Evolutionary conservation across 1,140 invertebrate genomes (phyloP).

Genomic region (Drosophila mojavensis): DNA sequence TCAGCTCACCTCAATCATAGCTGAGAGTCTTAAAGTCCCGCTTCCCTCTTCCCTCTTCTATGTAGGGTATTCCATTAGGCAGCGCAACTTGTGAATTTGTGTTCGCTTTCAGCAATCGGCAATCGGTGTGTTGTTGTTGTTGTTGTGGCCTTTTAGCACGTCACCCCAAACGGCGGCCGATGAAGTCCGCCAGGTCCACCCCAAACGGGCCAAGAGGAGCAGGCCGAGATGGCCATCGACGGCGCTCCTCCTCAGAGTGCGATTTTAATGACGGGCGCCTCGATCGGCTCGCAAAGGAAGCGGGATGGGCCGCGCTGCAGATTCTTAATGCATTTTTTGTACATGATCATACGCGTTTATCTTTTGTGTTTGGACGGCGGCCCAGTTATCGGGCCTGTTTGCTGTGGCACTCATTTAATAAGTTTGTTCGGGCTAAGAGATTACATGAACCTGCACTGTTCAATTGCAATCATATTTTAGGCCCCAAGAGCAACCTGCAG

Average conservation of each 20-base stretch:
- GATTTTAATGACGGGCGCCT: slow-evolving; percentile 70
- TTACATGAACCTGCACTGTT: slow-evolving; percentile 84
- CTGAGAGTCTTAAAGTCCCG: too few species aligned
- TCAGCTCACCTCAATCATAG: too few species aligned
- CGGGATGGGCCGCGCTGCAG: slow-evolving; percentile 4
- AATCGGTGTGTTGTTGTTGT: slow-evolving; percentile 1
- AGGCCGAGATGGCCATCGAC: slow-evolving; percentile 44
- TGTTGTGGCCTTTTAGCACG: slow-evolving; percentile 17
- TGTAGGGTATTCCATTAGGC: not conserved
- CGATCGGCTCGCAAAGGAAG: not conserved
- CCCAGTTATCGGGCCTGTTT: slow-evolving; percentile 59
- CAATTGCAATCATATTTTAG: slow-evolving; percentile 80
- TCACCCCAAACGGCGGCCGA: slow-evolving; percentile 41
- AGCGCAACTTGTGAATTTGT: not conserved
- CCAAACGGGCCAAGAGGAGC: slow-evolving; percentile 7
- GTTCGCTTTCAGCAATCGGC: slow-evolving; percentile 9
- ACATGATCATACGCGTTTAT: slow-evolving; percentile 83
- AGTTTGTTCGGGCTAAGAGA: slow-evolving; percentile 83
- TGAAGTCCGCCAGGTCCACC: slow-evolving; percentile 19
- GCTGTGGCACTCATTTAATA: slow-evolving; percentile 81
- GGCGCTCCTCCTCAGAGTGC: slow-evolving; percentile 65
- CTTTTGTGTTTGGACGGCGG: slow-evolving; percentile 69
- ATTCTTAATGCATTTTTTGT: slow-evolving; percentile 73
- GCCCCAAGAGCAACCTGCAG: slow-evolving; percentile 27
- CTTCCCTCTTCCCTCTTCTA: not conserved